Evolutionary conservation across 2,113 vertebrate species (phyloP).

Genomic region (Epinephelus lanceolatus): DNA sequence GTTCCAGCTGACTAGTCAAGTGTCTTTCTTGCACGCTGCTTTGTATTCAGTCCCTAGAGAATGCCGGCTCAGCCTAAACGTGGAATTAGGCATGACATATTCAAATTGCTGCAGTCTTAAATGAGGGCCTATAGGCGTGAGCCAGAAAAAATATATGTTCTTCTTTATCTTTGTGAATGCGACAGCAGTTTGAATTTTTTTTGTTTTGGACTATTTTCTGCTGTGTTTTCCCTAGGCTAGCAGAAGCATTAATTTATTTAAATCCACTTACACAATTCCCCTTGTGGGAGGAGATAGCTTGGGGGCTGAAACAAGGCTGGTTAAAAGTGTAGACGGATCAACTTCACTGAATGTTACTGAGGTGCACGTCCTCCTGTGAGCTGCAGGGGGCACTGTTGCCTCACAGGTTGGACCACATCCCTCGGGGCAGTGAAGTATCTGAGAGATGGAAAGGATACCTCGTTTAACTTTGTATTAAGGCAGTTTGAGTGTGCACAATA

Average conservation of each 20-base stretch:
- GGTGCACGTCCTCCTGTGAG: background rate
- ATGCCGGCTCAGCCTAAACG: constrained; percentile 58
- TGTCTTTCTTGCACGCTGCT: constrained; percentile 62
- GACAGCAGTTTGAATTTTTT: constrained; percentile 20
- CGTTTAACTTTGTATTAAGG: constrained; percentile 51
- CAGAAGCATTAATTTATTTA: constrained; percentile 80
- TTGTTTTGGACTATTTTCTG: constrained; percentile 49
- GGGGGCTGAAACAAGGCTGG: constrained; percentile 59
- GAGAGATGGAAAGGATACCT: constrained; percentile 43
- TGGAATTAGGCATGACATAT: constrained; percentile 73
- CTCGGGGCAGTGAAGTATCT: constrained; percentile 5
- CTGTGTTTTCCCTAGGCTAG: constrained; percentile 50
- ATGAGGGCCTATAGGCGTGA: constrained; percentile 49
- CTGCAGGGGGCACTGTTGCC: constrained; percentile 79
- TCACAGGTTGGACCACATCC: constrained; percentile 24
- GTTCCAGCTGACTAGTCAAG: constrained; percentile 76
- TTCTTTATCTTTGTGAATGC: constrained; percentile 57
- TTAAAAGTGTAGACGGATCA: constrained; percentile 46
- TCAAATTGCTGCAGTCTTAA: constrained; percentile 60
- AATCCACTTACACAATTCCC: constrained; percentile 76
- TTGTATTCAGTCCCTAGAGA: constrained; percentile 73
- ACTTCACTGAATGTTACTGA: background rate
- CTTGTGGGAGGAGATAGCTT: constrained; percentile 70
- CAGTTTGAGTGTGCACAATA: constrained; percentile 20
- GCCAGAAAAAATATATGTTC: constrained; percentile 40